Evolutionary conservation across 2,888 invertebrate species (phyloP), one percentile per base, ranked within the genome.

Genomic region (Hydrotaea diabolus): DNA sequence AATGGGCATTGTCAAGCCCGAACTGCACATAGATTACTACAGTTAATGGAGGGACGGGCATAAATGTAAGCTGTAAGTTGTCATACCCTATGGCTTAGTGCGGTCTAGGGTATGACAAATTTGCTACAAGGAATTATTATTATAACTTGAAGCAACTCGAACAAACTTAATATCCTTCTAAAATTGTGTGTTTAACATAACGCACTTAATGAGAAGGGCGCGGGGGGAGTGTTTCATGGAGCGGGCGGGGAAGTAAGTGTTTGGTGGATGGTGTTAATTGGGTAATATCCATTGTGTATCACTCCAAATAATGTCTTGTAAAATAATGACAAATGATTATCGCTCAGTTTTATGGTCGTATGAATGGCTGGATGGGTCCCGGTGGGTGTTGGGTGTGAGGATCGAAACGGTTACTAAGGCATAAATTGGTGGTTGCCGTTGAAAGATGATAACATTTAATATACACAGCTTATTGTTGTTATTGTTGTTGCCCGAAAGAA

Each of bases 401-500:
- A 36, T 31, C 57, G 19, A 36, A 2, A 31, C 17, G 15, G 4
- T 55, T 17, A 31, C 17, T 21, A 74, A 39, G 3, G 9, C 39
- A 13, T 46, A 26, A 73, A 74, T 77, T 46, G 9, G 39, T 64
- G 21, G 64, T 39, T 74, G 78, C 59, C 66, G 53, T 66, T 59
- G 31, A 80, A 69, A 43, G 82, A 78, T 78, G 78, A 85, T 69
- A 73, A 80, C 26, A 77, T 62, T 64, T 69, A 79, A 66, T 78
- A 72, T 81, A 71, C 39, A 75, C 26, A 17, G 75, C 46, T 62
- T 82, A 85, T 57, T 64, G 66, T 69, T 87, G 80, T 26, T 85
- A 76, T 80, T 80, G 74, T 43, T 73, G 83, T 46, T 46, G 69
- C 23, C 46, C 36, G 87, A 88, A 87, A 82, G 86, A 81, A 87